Evolutionary conservation across 2,888 invertebrate species (phyloP), one percentile per base, ranked within the genome.

Genomic region (Antheraea yamamai): DNA sequence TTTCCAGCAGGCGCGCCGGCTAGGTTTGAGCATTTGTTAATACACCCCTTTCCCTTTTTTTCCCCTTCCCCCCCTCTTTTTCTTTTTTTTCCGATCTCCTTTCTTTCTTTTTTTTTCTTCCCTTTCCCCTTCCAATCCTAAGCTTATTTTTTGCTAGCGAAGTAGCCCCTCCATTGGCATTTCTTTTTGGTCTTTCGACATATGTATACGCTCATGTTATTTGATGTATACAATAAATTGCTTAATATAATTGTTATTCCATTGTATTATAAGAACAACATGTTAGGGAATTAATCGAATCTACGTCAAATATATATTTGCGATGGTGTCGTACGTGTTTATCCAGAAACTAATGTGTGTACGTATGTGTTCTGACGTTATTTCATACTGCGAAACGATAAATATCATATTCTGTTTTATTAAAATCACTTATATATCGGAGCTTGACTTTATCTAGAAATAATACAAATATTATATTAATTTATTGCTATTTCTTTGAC

Each of bases 171-270:
- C n/a, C n/a, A n/a, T n/a, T n/a, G n/a, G n/a, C n/a, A n/a, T n/a
- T n/a, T n/a, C n/a, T n/a, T n/a, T n/a, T 35, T 35, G 2, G 4
- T 4, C 35, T 35, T 35, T 35, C 3, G 2, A 35, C 35, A 39
- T 39, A 39, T 52, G 14, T 18, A 18, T 55, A n/a, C n/a, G 18
- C 20, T 20, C 55, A 55, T 20, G 20, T 14, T 66, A 26, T 16
- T 66, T 30, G 14, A 14, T 66, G 26, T 66, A 30, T 30, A 66
- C 64, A 26, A 66, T 30, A 66, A 26, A 26, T 30, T 30, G 30
- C 20, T 66, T 66, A 64, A 64, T 64, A 66, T 66, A 66, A 66
- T 66, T 26, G 16, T 66, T 66, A 66, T 66, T 66, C 14, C 16
- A 66, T 66, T 30, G 30, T 66, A 30, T 30, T 66, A 30, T 16